A percentile compares a stretch with the other conserved stretches of the same genome.
Evolutionary conservation across 1,140 invertebrate species (phyloP).

Genomic region (Trialeurodes vaporariorum): DNA sequence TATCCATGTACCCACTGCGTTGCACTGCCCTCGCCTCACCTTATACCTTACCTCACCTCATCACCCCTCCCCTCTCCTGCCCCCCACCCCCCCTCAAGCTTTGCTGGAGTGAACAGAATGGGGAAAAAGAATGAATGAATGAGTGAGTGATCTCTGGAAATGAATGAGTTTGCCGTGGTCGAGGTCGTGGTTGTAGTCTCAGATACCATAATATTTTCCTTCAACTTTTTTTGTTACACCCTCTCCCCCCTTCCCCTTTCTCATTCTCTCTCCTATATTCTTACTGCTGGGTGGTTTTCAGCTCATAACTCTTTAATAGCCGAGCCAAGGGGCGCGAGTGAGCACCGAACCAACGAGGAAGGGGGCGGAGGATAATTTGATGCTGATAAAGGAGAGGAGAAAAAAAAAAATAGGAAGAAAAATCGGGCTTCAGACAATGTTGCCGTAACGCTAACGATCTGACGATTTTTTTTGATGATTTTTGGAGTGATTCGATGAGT

Average conservation of each 20-base stretch:
- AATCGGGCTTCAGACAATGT: not conserved
- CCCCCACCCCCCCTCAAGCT: too few relatives aligned
- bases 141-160: not conserved
- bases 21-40: too few relatives aligned
- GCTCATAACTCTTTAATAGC: not conserved
- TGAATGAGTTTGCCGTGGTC: not conserved
- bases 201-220: not conserved
- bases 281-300: not conserved
- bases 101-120: too few relatives aligned
- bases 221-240: not conserved
- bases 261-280: not conserved
- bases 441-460: too few relatives aligned
- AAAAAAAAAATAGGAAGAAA: not conserved
- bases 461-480: too few relatives aligned
- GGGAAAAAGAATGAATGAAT: not conserved
- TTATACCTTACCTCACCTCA: too few relatives aligned
- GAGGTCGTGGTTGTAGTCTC: not conserved
- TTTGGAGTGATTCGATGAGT: too few relatives aligned
- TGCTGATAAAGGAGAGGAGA: not conserved
- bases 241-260: not conserved
- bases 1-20: too few relatives aligned
- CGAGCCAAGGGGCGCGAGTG: not conserved
- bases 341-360: not conserved
- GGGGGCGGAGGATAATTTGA: not conserved
- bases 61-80: too few relatives aligned